Evolutionary conservation across 2,888 invertebrate genomes (phyloP).

Genomic region (Agrotis exclamationis): DNA sequence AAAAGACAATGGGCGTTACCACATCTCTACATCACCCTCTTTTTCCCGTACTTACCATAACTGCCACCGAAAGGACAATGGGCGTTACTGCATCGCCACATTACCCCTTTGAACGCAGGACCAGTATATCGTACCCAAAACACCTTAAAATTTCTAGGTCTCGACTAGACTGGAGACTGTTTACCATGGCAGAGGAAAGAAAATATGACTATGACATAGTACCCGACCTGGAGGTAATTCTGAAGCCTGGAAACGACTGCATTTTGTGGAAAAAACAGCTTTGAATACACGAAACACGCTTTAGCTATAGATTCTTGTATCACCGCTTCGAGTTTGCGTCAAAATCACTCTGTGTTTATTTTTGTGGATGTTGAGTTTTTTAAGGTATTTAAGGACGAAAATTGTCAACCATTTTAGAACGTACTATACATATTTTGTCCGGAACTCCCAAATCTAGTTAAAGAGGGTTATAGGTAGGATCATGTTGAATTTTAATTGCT

Average conservation of each 20-base stretch:
- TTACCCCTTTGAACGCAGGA: not conserved
- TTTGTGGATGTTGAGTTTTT: conserved; percentile 29
- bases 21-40: not conserved
- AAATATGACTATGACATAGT: conserved; percentile 58
- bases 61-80: no score
- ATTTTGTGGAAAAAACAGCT: conserved; percentile 22
- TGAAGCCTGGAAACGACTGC: conserved; percentile 39
- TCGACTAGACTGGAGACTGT: conserved; percentile 45
- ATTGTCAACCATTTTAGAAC: not conserved
- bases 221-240: conserved; percentile 52
- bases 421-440: not conserved
- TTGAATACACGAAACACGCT: conserved; percentile 33
- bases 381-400: conserved; percentile 7
- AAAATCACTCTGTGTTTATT: conserved; percentile 46
- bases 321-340: conserved; percentile 51
- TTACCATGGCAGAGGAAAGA: conserved; percentile 52
- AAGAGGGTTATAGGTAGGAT: not conserved
- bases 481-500: no score
- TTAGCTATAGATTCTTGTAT: conserved; percentile 21
- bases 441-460: not conserved
- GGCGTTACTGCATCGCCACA: no score
- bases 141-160: conserved; percentile 54
- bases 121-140: not conserved
- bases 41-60: no score
- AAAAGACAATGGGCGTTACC: no score